These are phyloP conservation scores for Notolabrus celidotus DNA, from an alignment of 2,797 vertebrate genomes.

Conservation along the genomic window DNA sequence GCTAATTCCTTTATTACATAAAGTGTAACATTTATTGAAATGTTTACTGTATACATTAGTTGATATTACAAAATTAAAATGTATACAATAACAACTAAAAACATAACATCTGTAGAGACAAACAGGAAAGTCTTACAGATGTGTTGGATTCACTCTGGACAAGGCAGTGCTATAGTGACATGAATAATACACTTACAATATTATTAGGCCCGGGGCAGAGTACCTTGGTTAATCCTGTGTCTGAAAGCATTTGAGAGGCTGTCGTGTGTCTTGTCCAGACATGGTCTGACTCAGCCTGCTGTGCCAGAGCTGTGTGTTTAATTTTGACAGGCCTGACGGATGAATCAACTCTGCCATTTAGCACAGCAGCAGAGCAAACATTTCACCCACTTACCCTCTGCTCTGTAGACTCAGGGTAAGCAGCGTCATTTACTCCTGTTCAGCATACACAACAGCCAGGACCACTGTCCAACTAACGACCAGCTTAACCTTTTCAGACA, in stretches of 20 bases:
- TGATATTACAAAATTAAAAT: not conserved
- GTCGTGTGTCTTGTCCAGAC: conserved; percentile 49
- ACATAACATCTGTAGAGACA: not conserved
- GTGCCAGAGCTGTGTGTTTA: conserved; percentile 55
- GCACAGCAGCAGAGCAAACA: conserved; percentile 63
- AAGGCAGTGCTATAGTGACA: conserved; percentile 9
- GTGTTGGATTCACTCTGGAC: conserved; percentile 12
- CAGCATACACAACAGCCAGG: conserved; percentile 18
- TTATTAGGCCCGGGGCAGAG: conserved; percentile 25
- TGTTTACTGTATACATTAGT: not conserved
- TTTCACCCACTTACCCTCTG: conserved; percentile 56
- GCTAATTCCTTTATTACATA: not conserved
- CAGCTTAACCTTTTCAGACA: not conserved
- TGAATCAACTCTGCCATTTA: conserved; percentile 73
- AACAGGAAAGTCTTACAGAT: not conserved
- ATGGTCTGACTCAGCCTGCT: conserved; percentile 61
- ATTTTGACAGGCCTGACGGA: conserved; percentile 66
- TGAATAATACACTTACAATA: conserved; percentile 44
- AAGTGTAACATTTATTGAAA: not conserved
- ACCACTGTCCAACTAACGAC: not conserved
- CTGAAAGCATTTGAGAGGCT: conserved; percentile 31
- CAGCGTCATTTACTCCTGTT: conserved; percentile 46
- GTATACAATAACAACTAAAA: not conserved
- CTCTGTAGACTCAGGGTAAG: conserved; percentile 45
- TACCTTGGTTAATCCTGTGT: conserved; percentile 21